Percentiles rank a stretch among this genome's conserved stretches.
These are phyloP conservation scores for Tichodroma muraria DNA, from an alignment of 2,113 vertebrate genomes.

Conservation along the genomic window DNA sequence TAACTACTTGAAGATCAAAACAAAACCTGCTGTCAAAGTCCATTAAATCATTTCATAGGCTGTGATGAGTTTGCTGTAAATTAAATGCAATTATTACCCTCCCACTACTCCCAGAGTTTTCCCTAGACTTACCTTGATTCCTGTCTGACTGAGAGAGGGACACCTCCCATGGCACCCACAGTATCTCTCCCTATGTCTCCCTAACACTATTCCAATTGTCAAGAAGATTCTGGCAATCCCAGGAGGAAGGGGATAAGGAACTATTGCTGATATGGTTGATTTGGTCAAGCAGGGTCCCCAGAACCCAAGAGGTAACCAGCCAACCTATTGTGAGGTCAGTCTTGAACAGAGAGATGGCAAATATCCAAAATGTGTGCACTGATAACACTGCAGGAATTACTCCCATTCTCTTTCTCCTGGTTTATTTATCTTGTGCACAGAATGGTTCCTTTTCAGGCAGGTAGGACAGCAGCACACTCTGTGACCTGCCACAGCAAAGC, in stretches of 20 bases:
- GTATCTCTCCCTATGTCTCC: accelerated
- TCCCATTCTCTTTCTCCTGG: neutral
- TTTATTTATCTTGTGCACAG: neutral
- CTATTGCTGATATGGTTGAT: accelerated
- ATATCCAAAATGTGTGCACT: accelerated
- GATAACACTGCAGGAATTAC: neutral
- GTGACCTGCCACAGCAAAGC: neutral
- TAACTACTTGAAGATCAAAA: neutral
- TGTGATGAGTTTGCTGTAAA: neutral
- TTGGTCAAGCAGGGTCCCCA: neutral
- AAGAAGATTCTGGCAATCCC: neutral
- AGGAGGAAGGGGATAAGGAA: neutral
- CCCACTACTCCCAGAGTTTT: neutral
- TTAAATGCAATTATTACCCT: neutral
- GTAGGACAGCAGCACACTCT: neutral
- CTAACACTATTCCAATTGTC: too few relatives aligned
- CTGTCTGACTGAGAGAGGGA: neutral
- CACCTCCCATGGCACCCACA: accelerated
- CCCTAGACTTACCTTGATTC: neutral
- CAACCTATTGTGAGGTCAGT: neutral
- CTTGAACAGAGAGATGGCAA: neutral
- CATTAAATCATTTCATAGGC: neutral
- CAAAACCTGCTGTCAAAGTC: accelerated
- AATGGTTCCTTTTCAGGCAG: neutral
- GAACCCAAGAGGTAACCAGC: neutral